Base-by-base conservation (phyloP, 2,113 vertebrate species). In the Telmatochromis sp. region DNA sequence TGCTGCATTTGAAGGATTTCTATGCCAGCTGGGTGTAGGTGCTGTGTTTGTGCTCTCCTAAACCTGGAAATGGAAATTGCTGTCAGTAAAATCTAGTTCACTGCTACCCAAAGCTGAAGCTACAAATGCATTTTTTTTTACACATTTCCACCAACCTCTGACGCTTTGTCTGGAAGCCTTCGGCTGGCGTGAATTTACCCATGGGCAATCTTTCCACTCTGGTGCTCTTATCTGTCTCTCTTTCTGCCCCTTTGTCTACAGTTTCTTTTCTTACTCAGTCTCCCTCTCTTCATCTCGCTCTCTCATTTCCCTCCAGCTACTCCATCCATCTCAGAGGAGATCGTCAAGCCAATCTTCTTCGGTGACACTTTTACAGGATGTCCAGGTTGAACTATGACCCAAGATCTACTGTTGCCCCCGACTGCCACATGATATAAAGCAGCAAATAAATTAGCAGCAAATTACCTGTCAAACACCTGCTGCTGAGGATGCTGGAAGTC, bases 381-480 rank as follows among this genome's bases (percentile, higher is more conserved):
- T 96, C 91, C 91, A 28, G 60, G 23, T 78, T 91, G 91, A 95
- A 93, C 95, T 92, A 40, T 89, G 90, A 94, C 94, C 93, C 80
- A 5, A 51, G 65, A 83, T 68, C 89, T 45, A 4, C 12, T 33
- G 82, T 85, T 31, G 83, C 85, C 88, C 83, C 17, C 87, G 89
- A 86, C 90, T 89, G 90, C 58, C 89, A 83, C 87, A 89, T 84
- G 83, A 93, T 89, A 93, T 92, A 93, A 92, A 86, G 88, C 8
- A 3, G 86, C 83, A 92, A 87, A 94, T 93, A 92, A 94, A 96
- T 95, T 92, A 93, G 75, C 88, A 60, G 88, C 84, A 93, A 95
- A 94, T 93, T 87, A 93, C 91, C 93, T 94, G 94, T 92, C 94
- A 94, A 88, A 93, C 85, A 93, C 90, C 93, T 95, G 91, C 95